phyloP scores from a whole-genome alignment of 2,888 invertebrate species.

The Calephelis perditalis region DNA sequence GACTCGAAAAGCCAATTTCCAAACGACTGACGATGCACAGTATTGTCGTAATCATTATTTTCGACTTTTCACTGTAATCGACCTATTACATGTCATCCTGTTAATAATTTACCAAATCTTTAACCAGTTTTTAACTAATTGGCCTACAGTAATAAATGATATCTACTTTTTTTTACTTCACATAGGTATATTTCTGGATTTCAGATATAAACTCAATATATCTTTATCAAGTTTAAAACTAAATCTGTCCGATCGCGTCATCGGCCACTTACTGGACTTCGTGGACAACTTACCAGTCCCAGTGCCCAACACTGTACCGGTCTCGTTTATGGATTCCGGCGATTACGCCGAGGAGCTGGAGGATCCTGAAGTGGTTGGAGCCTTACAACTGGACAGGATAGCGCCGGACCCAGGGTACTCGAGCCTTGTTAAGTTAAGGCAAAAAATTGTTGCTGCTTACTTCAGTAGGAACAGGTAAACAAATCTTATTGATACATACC shows the following conservation, averaged over 20 bases:
- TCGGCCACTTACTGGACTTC: slow-evolving; percentile 82
- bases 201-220: slow-evolving; percentile 86
- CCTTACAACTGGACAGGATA: slow-evolving; percentile 50
- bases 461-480: slow-evolving; percentile 56
- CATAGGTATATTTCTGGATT: not conserved
- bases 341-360: slow-evolving; percentile 54
- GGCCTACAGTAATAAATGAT: no score
- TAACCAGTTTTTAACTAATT: no score
- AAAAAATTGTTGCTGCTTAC: slow-evolving; percentile 65
- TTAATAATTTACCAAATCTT: no score
- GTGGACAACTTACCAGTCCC: slow-evolving; percentile 65
- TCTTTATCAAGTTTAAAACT: slow-evolving; percentile 84
- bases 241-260: slow-evolving; percentile 85
- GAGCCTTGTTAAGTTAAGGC: slow-evolving; percentile 57
- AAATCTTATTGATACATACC: no score
- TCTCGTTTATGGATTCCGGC: slow-evolving; percentile 65
- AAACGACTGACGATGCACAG: no score
- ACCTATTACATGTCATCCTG: no score
- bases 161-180: no score
- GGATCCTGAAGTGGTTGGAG: slow-evolving; percentile 47
- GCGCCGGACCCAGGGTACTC: slow-evolving; percentile 56
- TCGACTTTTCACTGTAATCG: no score
- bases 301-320: slow-evolving; percentile 65
- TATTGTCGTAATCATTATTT: no score
- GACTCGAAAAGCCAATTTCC: no score